Evolutionary conservation across 2,888 invertebrate genomes (phyloP), one percentile per base, ranked within the genome.

Genomic region (Agriopis leucophaearia): DNA sequence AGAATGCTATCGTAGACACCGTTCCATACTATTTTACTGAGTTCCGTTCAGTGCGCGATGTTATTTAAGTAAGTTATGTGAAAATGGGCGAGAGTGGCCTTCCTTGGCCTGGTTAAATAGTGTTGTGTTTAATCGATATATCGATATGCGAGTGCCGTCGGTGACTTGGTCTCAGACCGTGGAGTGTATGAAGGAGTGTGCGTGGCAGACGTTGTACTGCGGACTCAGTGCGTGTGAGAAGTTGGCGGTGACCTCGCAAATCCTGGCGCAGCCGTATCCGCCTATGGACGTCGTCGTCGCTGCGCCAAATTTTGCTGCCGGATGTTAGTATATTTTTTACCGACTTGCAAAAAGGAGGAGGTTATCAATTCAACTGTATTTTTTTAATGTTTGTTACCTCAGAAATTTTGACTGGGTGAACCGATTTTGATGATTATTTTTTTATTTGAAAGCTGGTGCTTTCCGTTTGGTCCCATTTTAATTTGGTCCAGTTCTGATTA

Each of bases 201-300:
- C 87, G 36, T 85, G 88, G 85, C 85, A 83, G 72, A 80, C 88
- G 40, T 74, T 89, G 56, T 85, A 87, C 68, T 93, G 92, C 67
- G 88, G 89, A 1, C 63, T 88, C 60, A 78, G 78, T 54, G 83
- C 85, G 3, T 93, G 93, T 61, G 86, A 86, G 72, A 80, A 78
- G 60, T 70, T 89, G 52, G 86, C 88, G 1, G 82, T 79, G 9
- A 89, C 85, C 0, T 86, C 90, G 10, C 83, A 83, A 38, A 59
- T 89, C 35, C 70, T 91, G 74, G 81, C 88, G 18, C 87, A 84
- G 66, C 90, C 91, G 8, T 92, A 89, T 68, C 92, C 92, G 4
- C 81, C 78, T 50, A 71, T 91, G 69, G 92, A 92, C 64, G 92
- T 90, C 64, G 82, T 92, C 57, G 78, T 91, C 50, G 81, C 88